Conservation (phyloP, 1,140 invertebrate species). For the Drosophila ficusphila region DNA sequence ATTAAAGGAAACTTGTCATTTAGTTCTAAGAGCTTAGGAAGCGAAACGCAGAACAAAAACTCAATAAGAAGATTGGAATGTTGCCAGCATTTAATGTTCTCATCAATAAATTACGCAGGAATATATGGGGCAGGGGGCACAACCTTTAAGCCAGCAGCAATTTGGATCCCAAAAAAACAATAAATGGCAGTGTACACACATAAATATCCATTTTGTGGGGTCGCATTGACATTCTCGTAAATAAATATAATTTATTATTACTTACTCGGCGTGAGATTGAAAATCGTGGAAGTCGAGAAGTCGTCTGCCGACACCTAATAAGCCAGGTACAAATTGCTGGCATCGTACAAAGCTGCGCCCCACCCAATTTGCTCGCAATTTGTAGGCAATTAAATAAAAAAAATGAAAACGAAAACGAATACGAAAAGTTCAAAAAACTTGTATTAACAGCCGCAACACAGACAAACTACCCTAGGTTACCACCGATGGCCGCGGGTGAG, state of each 20-base stretch:
- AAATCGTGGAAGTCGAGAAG: conserved; percentile 1
- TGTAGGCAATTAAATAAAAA: background rate
- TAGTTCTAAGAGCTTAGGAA: conserved; percentile 12
- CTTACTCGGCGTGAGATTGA: conserved; percentile 9
- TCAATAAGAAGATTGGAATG: conserved; percentile 37
- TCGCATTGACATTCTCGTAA: conserved; percentile 41
- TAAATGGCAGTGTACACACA: conserved; percentile 48
- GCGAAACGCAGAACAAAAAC: background rate
- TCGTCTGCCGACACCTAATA: conserved; percentile 8
- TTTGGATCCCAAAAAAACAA: conserved; percentile 14
- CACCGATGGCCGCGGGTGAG: background rate
- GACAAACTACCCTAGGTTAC: background rate
- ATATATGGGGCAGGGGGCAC: background rate
- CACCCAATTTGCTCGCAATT: background rate
- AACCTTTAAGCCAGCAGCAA: conserved; percentile 7
- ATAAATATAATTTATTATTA: conserved; percentile 54
- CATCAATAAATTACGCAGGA: conserved; percentile 28
- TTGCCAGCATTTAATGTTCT: conserved; percentile 23
- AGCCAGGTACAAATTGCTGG: background rate
- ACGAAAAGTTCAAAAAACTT: background rate
- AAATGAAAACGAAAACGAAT: too few species aligned
- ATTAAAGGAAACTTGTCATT: conserved; percentile 14
- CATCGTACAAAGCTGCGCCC: background rate
- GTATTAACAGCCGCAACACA: background rate
- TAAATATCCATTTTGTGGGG: conserved; percentile 64